Conservation (phyloP, 2,113 vertebrate species). For the Lepidiolamprologus cunningtoni region DNA sequence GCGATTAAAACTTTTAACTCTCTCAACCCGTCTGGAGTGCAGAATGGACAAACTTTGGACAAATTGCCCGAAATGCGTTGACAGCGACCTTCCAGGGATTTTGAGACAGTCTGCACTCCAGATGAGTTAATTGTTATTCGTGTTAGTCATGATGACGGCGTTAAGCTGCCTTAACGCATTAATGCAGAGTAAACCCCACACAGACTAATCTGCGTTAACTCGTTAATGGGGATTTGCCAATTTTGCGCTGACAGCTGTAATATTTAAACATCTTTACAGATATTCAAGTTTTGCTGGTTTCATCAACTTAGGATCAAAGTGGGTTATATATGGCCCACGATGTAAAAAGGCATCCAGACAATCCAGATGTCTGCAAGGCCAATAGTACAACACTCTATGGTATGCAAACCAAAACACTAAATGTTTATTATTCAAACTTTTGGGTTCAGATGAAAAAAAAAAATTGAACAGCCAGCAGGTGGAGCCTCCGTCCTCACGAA, state of each 20-base stretch:
- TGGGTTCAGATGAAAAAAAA: background rate
- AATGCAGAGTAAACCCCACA: background rate
- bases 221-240: background rate
- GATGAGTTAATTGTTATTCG: background rate
- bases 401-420: background rate
- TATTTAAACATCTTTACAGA: background rate
- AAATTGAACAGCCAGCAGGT: background rate
- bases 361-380: background rate
- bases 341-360: background rate
- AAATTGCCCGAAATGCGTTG: background rate
- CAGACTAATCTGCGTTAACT: background rate
- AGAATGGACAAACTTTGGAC: background rate
- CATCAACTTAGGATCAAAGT: background rate
- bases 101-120: background rate
- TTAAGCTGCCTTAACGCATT: background rate
- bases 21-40: background rate
- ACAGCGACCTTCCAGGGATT: background rate
- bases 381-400: background rate
- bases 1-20: background rate
- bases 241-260: background rate
- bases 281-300: background rate
- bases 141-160: background rate
- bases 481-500: background rate
- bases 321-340: background rate
- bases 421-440: background rate